A percentile compares a stretch with the other conserved stretches of the same genome.
These are phyloP conservation scores for Xestia xanthographa DNA, from an alignment of 2,888 invertebrate species.

Conservation along the genomic window DNA sequence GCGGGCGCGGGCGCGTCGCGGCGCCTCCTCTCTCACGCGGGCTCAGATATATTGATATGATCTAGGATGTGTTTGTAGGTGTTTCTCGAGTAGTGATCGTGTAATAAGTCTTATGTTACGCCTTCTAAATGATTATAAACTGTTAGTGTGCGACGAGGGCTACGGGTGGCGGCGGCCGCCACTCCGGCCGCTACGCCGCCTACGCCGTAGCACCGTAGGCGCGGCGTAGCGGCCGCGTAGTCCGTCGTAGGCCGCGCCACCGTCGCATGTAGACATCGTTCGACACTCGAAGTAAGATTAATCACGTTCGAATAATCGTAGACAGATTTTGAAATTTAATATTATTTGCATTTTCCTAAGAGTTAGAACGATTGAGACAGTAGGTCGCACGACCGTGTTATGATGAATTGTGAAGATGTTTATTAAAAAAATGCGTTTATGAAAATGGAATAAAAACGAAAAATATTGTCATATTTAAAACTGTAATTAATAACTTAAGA, in stretches of 20 bases:
- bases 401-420: conserved; percentile 90
- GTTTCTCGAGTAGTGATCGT: conserved; percentile 90
- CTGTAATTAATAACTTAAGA: conserved; percentile 90
- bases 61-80: conserved; percentile 90
- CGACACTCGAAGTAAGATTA: conserved; percentile 88
- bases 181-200: conserved; percentile 58
- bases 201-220: conserved; percentile 70
- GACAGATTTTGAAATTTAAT: conserved; percentile 89
- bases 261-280: conserved; percentile 82
- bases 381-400: conserved; percentile 90
- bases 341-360: conserved; percentile 90
- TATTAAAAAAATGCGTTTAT: conserved; percentile 90
- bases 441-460: conserved; percentile 90
- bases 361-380: conserved; percentile 90
- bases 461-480: conserved; percentile 90
- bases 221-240: conserved; percentile 67
- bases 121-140: conserved; percentile 84
- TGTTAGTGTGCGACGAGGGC: conserved; percentile 76
- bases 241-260: conserved; percentile 67
- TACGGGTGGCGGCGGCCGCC: conserved; percentile 60
- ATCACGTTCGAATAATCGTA: conserved; percentile 89
- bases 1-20: conserved; percentile 65
- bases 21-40: conserved; percentile 81
- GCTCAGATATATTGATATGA: conserved; percentile 89
- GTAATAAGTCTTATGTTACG: conserved; percentile 89